Percentiles rank a stretch among this genome's conserved stretches.
Conservation (phyloP, 2,888 invertebrate species). For the Criorhina ranunculi region DNA sequence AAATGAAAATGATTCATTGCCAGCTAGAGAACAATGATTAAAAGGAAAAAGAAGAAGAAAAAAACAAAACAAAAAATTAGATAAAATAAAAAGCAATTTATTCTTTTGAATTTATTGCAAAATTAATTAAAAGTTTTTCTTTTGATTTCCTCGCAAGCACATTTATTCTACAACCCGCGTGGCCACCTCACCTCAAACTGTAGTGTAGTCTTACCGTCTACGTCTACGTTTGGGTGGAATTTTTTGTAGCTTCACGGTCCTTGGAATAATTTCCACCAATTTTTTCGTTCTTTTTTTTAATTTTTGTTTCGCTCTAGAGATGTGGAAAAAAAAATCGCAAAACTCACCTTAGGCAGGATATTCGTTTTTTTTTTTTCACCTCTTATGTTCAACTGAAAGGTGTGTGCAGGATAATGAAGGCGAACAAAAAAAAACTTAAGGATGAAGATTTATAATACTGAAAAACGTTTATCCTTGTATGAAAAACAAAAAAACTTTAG, state of each 20-base stretch:
- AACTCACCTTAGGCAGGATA: slow-evolving; percentile 54
- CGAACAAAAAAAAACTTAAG: slow-evolving; percentile 9
- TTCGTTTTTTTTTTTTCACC: slow-evolving; percentile 27
- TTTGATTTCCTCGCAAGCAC: slow-evolving; percentile 69
- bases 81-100: slow-evolving; percentile 74
- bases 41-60: slow-evolving; percentile 10
- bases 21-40: slow-evolving; percentile 31
- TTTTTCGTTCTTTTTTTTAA: slow-evolving; percentile 11
- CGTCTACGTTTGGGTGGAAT: slow-evolving; percentile 16
- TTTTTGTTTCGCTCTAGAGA: background rate
- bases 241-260: slow-evolving; percentile 33
- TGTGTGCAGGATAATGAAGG: slow-evolving; percentile 37
- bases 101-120: slow-evolving; percentile 75
- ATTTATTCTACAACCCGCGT: slow-evolving; percentile 38
- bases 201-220: slow-evolving; percentile 18
- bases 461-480: slow-evolving; percentile 30
- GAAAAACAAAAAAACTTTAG: background rate
- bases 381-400: slow-evolving; percentile 35
- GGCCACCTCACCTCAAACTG: slow-evolving; percentile 22
- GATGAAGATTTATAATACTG: slow-evolving; percentile 38
- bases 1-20: slow-evolving; percentile 42
- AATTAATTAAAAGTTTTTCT: slow-evolving; percentile 76
- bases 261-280: slow-evolving; percentile 35
- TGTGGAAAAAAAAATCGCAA: slow-evolving; percentile 21
- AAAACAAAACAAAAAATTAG: slow-evolving; percentile 50